These are phyloP conservation scores for Subanguina moxae DNA, from an alignment of 1,140 invertebrate species.

Conservation along the genomic window DNA sequence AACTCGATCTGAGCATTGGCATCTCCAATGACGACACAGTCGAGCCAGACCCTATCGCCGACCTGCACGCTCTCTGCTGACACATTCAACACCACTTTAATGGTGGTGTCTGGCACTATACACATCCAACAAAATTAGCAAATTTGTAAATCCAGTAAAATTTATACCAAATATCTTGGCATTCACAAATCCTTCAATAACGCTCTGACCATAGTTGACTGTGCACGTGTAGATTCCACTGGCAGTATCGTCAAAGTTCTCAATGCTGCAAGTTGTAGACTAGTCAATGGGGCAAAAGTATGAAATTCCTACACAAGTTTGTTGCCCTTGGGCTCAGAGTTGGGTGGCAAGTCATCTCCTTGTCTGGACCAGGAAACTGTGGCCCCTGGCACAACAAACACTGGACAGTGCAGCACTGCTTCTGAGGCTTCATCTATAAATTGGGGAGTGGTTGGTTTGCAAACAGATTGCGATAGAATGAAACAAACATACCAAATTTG, in stretches of 20 bases:
- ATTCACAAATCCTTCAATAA: conserved; percentile 55
- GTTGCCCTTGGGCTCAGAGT: conserved; percentile 49
- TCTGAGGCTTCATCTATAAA: conserved; percentile 50
- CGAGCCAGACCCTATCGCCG: conserved; percentile 56
- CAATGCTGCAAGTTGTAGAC: conserved; percentile 43
- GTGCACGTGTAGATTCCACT: conserved; percentile 52
- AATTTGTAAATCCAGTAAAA: background rate
- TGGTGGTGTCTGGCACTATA: conserved; percentile 58
- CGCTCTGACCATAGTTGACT: conserved; percentile 51
- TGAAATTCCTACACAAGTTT: conserved; percentile 42
- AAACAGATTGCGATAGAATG: background rate
- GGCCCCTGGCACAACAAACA: conserved; percentile 55
- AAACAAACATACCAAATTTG: conserved; percentile 10
- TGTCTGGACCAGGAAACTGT: conserved; percentile 49
- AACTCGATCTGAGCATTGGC: conserved; percentile 50
- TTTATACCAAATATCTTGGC: conserved; percentile 58
- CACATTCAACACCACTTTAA: conserved; percentile 56
- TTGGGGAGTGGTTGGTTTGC: conserved; percentile 38
- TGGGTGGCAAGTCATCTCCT: conserved; percentile 44
- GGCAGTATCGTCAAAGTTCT: conserved; percentile 50
- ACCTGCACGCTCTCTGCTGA: conserved; percentile 51
- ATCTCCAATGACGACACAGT: conserved; percentile 56
- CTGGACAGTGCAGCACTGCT: conserved; percentile 53
- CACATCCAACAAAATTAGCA: background rate
- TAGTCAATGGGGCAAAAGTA: too few relatives aligned